phyloP scores from a whole-genome alignment of 2,888 invertebrate species.

The Emesis furor region DNA sequence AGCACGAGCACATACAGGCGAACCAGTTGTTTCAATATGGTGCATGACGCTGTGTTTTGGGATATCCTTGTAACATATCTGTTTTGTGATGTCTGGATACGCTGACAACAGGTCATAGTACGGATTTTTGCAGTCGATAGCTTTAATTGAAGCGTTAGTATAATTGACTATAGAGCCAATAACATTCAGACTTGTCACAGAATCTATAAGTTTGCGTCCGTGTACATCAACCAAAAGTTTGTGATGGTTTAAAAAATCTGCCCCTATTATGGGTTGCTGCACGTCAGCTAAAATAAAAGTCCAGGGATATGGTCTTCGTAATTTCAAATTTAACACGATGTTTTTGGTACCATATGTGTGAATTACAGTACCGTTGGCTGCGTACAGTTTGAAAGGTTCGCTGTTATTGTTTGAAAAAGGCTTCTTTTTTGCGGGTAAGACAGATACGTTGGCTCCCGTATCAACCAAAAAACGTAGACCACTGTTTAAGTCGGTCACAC shows the following conservation, averaged over 20 bases:
- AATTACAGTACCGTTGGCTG: conserved; percentile 42
- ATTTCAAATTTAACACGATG: conserved; percentile 39
- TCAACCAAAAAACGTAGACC: too few species aligned
- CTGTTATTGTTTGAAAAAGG: not conserved
- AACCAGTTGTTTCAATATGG: too few species aligned
- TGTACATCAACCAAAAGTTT: conserved; percentile 34
- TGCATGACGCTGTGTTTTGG: too few species aligned
- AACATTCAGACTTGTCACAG: conserved; percentile 50
- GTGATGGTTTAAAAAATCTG: conserved; percentile 46
- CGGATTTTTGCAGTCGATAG: conserved; percentile 39
- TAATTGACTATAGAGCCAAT: conserved; percentile 68
- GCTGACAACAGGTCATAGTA: conserved; percentile 35
- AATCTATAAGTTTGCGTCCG: conserved; percentile 49
- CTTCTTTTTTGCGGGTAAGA: too few species aligned
- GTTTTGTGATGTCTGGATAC: conserved; percentile 41
- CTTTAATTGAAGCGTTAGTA: conserved; percentile 39
- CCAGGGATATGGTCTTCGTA: conserved; percentile 42
- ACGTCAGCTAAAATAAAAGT: conserved; percentile 44
- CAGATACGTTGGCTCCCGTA: too few species aligned
- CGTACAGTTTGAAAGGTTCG: conserved; percentile 33
- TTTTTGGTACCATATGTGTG: conserved; percentile 36
- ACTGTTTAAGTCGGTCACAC: not conserved
- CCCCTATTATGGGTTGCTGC: conserved; percentile 46
- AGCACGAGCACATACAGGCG: too few species aligned
- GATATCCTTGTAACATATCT: too few species aligned